phyloP scores from a whole-genome alignment of 2,888 invertebrate genomes.

The Drosophila longiperda region DNA sequence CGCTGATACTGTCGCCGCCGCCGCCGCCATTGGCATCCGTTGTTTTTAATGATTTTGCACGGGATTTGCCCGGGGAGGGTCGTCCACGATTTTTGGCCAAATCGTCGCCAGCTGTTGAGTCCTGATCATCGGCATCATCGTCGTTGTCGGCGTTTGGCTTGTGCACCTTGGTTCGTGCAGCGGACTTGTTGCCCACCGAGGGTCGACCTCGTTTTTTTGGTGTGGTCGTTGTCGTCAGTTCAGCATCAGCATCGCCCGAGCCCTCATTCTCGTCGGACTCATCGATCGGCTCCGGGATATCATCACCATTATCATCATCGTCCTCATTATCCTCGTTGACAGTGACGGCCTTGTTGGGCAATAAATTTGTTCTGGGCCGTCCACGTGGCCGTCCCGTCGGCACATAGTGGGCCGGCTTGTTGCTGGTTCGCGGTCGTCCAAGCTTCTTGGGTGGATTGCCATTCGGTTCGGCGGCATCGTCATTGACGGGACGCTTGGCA shows the following conservation, averaged over 20 bases:
- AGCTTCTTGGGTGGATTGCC: constrained; percentile 48
- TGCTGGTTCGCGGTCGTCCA: constrained; percentile 53
- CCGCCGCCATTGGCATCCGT: constrained; percentile 7
- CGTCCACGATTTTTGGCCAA: constrained; percentile 59
- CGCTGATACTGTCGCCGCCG: constrained; percentile 9
- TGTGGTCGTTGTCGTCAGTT: constrained; percentile 17
- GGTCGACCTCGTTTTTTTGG: constrained; percentile 71
- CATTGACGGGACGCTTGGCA: neutral
- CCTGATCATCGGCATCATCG: constrained; percentile 39
- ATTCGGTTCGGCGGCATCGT: constrained; percentile 35
- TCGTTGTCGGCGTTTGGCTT: constrained; percentile 13
- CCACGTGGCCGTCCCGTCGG: constrained; percentile 78
- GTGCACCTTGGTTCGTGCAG: constrained; percentile 45
- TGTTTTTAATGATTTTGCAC: constrained; percentile 6
- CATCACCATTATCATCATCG: constrained; percentile 7
- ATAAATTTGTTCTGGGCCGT: constrained; percentile 61
- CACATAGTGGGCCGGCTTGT: constrained; percentile 34
- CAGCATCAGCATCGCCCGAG: constrained; percentile 19
- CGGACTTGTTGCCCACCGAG: constrained; percentile 30
- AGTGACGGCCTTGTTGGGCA: neutral
- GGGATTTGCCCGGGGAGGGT: neutral
- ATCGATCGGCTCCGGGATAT: constrained; percentile 28
- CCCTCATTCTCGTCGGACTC: constrained; percentile 29
- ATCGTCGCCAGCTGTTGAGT: constrained; percentile 31
- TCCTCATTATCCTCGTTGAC: constrained; percentile 11